Evolutionary conservation across 2,888 invertebrate species (phyloP), one percentile per base, ranked within the genome.

Genomic region (Drosophila nigricruria): DNA sequence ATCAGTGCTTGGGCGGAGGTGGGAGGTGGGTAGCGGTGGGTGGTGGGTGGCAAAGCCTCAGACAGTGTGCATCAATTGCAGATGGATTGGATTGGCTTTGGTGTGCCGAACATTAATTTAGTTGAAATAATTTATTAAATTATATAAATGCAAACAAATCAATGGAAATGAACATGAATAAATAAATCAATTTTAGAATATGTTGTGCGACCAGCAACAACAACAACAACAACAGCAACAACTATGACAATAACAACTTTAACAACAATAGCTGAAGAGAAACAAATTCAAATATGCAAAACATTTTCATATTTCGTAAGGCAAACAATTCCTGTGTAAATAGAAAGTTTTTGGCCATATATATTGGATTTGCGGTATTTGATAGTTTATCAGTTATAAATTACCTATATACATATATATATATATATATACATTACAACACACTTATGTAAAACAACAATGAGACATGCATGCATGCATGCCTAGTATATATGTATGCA

Each of bases 151-250:
- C 87, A 77, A 85, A 70, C 79, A 81, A 79, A 67, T 70, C 66
- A 76, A 70, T 64, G 71, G 56, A 78, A 65, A 72, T 49, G 52
- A 60, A 76, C 76, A 84, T 87, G 68, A 77, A 82, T 83, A 85
- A 85, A 82, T 85, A 77, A 84, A 88, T 80, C 82, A 82, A 80
- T 78, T 78, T 85, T 82, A 73, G 82, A 85, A 80, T 72, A 81
- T 76, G 67, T 61, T 56, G 58, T n/a, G 69, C 73, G 52, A 63
- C 40, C 43, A 77, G 34, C 60, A 65, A 58, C 47, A 70, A 36
- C 32, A 59, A 56, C 18, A 74, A 54, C 42, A 58, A 38, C 52
- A 49, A 34, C 49, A 57, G 36, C 42, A 47, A 40, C 49, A 45
- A 30, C 52, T 50, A 47, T 42, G 63, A 49, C 42, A 54, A 40